A percentile compares a stretch with the other conserved stretches of the same genome.
phyloP scores from a whole-genome alignment of 2,888 invertebrate genomes.

The Archaeoteleia sp. region DNA sequence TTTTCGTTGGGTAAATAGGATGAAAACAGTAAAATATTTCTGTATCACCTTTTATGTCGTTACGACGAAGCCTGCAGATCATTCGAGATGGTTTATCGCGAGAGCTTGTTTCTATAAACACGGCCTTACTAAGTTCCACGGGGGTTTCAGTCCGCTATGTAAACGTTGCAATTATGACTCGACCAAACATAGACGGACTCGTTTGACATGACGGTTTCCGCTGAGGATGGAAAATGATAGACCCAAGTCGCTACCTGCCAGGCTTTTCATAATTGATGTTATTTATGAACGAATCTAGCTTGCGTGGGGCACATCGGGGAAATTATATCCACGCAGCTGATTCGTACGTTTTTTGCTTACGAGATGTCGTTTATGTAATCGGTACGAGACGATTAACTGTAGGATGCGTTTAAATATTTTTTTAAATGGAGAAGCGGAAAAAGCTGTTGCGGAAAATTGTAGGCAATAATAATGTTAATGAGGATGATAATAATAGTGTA shows the following conservation, averaged over 20 bases:
- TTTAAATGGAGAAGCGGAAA: too few species aligned
- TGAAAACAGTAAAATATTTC: conserved; percentile 16
- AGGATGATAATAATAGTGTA: too few species aligned
- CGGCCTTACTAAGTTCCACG: not conserved
- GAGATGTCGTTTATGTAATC: too few species aligned
- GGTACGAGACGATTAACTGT: too few species aligned
- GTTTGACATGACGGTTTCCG: conserved; percentile 38
- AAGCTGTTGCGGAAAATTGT: too few species aligned
- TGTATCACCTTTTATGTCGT: conserved; percentile 8
- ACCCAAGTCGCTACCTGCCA: conserved; percentile 16
- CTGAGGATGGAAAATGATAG: conserved; percentile 35
- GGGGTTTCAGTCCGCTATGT: conserved; percentile 10
- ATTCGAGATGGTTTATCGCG: not conserved
- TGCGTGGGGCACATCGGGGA: not conserved
- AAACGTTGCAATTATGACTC: conserved; percentile 43
- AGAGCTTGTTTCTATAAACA: not conserved
- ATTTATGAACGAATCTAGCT: conserved; percentile 31
- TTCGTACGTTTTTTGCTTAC: not conserved
- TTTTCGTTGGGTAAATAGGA: too few species aligned
- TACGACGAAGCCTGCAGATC: not conserved
- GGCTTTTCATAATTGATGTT: conserved; percentile 48
- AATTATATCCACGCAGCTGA: conserved; percentile 15
- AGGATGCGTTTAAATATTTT: too few species aligned
- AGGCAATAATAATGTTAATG: too few species aligned
- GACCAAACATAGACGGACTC: conserved; percentile 20